Conservation (phyloP, 2,888 invertebrate species). For the Meganola albula region DNA sequence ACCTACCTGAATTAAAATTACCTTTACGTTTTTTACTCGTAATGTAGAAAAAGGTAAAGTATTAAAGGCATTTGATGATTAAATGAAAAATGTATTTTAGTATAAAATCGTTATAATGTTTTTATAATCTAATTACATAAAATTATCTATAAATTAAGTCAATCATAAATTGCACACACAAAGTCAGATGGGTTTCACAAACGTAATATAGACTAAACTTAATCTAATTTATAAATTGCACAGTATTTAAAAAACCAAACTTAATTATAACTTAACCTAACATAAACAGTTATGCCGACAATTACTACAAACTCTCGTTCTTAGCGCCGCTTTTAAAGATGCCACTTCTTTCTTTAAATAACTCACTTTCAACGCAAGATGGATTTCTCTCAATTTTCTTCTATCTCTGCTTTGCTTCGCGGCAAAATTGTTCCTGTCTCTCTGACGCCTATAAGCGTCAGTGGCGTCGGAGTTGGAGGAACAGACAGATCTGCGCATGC, state of each 20-base stretch:
- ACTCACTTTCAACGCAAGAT: constrained; percentile 91
- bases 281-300: constrained; percentile 34
- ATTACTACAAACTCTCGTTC: constrained; percentile 30
- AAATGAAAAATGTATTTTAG: too few species aligned
- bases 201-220: constrained; percentile 10
- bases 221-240: constrained; percentile 17
- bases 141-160: constrained; percentile 4
- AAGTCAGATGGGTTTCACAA: constrained; percentile 20
- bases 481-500: constrained; percentile 79
- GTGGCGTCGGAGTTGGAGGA: constrained; percentile 47
- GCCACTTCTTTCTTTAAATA: constrained; percentile 75
- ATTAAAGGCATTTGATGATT: too few species aligned
- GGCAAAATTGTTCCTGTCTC: constrained; percentile 95
- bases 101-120: too few species aligned
- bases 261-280: constrained; percentile 2
- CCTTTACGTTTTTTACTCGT: too few species aligned
- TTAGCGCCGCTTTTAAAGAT: constrained; percentile 38
- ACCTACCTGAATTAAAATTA: too few species aligned
- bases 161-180: constrained; percentile 31
- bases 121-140: constrained; percentile 1
- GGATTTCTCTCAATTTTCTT: constrained; percentile 93
- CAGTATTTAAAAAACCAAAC: constrained; percentile 9
- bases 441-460: constrained; percentile 90
- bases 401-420: constrained; percentile 96
- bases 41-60: too few species aligned